These are phyloP conservation scores for Mustela lutreola DNA, from an alignment of 2,113 vertebrate species.

Conservation along the genomic window DNA sequence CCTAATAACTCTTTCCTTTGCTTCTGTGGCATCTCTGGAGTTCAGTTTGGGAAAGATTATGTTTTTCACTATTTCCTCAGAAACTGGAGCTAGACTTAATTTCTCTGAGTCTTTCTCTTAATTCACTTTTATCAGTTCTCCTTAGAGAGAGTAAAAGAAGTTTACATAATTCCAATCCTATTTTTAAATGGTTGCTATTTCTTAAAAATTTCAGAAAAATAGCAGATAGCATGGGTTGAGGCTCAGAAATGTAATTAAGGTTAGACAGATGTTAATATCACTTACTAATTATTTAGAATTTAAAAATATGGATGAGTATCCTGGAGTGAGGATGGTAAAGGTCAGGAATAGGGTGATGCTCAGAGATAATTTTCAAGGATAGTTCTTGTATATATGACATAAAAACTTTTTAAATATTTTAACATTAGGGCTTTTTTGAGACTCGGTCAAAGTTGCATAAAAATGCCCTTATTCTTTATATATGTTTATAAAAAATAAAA, in stretches of 20 bases:
- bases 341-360: neutral
- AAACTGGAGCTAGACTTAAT: neutral
- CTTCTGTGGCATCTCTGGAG: neutral
- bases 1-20: neutral
- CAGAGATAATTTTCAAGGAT: neutral
- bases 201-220: neutral
- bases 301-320: neutral
- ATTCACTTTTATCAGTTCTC: neutral
- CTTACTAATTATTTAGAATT: neutral
- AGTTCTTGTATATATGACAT: neutral
- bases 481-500: too few species aligned
- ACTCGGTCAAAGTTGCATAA: neutral
- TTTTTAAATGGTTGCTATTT: neutral
- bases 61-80: neutral
- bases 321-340: neutral
- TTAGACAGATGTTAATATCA: neutral
- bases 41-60: neutral
- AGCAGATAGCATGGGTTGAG: too few species aligned
- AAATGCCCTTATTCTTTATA: neutral
- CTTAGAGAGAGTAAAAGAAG: neutral
- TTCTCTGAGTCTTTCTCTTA: neutral
- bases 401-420: neutral
- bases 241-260: neutral
- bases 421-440: neutral
- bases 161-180: neutral